These are phyloP conservation scores for Morinoia aosen DNA, from an alignment of 2,888 invertebrate genomes.

Conservation along the genomic window DNA sequence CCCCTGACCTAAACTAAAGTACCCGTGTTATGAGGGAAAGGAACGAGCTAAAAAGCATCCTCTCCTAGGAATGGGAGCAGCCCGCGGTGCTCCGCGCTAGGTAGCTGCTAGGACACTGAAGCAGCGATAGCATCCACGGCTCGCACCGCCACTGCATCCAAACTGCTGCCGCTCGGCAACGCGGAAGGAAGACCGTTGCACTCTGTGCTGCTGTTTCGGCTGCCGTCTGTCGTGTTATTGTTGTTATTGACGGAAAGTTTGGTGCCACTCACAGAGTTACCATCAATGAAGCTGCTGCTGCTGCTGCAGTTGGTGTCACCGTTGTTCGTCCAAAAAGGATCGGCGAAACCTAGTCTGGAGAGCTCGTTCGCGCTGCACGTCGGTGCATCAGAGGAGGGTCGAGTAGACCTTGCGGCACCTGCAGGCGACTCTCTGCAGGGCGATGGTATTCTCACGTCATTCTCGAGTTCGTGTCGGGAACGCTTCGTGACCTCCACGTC, in stretches of 20 bases:
- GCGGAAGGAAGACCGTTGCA: constrained; percentile 19
- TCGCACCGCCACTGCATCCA: not conserved
- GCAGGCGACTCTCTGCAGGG: not conserved
- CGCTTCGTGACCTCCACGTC: constrained; percentile 18
- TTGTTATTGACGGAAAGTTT: not conserved
- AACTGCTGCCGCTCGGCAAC: not conserved
- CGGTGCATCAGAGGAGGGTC: not conserved
- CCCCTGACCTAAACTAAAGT: constrained; percentile 29
- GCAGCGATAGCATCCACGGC: not conserved
- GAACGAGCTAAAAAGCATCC: constrained; percentile 32
- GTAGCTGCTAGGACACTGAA: constrained; percentile 28
- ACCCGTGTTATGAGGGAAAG: constrained; percentile 41
- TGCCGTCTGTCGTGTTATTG: not conserved
- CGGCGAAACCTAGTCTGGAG: constrained; percentile 34
- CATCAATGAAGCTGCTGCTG: not conserved
- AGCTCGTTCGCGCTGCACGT: constrained; percentile 7
- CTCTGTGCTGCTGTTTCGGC: not conserved
- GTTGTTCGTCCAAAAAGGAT: constrained; percentile 24
- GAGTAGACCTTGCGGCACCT: not conserved
- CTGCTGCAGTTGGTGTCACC: not conserved
- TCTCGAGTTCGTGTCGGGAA: constrained; percentile 15
- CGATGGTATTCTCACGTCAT: constrained; percentile 44
- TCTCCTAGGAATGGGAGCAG: constrained; percentile 49
- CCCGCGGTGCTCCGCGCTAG: not conserved
- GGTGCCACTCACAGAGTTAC: not conserved